Base-by-base conservation (phyloP, 2,888 invertebrate genomes). In the Cephalotes varians region DNA sequence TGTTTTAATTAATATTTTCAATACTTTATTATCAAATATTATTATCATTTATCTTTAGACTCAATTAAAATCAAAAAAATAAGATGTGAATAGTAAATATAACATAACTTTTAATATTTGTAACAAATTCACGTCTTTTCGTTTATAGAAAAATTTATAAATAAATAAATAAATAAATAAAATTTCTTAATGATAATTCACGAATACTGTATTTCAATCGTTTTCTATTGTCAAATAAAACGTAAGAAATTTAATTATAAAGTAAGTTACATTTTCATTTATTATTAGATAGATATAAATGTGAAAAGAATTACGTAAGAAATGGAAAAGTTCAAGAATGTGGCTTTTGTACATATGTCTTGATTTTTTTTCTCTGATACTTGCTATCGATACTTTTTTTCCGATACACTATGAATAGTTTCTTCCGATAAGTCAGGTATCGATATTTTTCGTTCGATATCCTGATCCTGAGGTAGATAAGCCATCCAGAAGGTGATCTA, bases 401-500 rank as follows among this genome's bases (percentile, higher is more conserved):
- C 44, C 31, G 31, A 56, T 21, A 51, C 56, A 56, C 12, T 56
- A 74, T 37, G 49, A 40, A 67, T 67, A 56, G 31, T 47, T 67
- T 56, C 77, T 77, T 79, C 77, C 67, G 56, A 77, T 44, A 67
- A 67, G 47, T 58, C 77, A 69, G 25, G 44, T 67, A 77, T 77
- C 77, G 67, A 77, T 56, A 67, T 76, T 47, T 69, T 69, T 79
- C 77, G 56, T 47, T 79, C 67, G 69, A 69, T 79, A 69, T 67
- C 37, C 44, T 79, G 64, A 79, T 67, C 77, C 56, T 69, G 67
- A 77, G 44, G 77, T 47, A 79, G 77, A 79, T 69, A 79, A 79
- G 77, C 12, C 77, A 79, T 79, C 77, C 21, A 67, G 76, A 74
- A 74, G 76, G 64, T 76, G 76, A 79, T 67, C 77, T 79, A 79